Evolutionary conservation across 1,140 invertebrate species (phyloP), one percentile per base, ranked within the genome.

Genomic region (Tribolium madens): DNA sequence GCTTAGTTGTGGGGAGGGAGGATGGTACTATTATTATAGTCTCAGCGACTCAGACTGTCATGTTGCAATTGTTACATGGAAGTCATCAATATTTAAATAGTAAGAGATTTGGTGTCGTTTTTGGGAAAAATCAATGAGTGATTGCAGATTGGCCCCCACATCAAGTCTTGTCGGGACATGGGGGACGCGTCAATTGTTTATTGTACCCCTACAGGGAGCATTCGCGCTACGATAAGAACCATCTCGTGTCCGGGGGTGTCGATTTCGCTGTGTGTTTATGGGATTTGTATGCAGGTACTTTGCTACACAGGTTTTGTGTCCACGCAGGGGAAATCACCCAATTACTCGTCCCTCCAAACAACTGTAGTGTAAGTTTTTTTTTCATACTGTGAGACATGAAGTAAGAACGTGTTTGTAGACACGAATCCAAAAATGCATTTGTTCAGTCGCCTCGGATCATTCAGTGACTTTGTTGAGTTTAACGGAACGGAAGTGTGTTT

Each of bases 221-320:
- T 84, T 87, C 91, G n/a, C 92, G 97, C 75, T 99, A 99, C 85
- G 97, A 99, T 84, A 92, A 95, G 75, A 89, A 93, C 2, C 93
- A 97, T 86, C 87, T 99, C 9, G 91, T 99, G 0, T 99, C 97
- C 0, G 98, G 98, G 13, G 97, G 97, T 1, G 94, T 97, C 10
- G 98, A 99, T 86, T 99, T 99, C 86, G 97, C 97, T 0, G 96
- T 99, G 2, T 97, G 96, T 82, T 87, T 99, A 0, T 99, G 98
- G 98, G 98, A 99, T 86, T 89, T 99, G 71, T 96, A 96, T 82
- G 93, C 93, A 48, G 97, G 97, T 6, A 91, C 91, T 1, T 87
- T 98, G 48, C 87, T 99, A 18, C 97, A 99, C 86, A 91, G 96
- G 4, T 99, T 99, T 88, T 98, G 97, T 83, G 96, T 98, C 1